Evolutionary conservation across 2,888 invertebrate species (phyloP), one percentile per base, ranked within the genome.

Genomic region (Acrocera orbiculus): DNA sequence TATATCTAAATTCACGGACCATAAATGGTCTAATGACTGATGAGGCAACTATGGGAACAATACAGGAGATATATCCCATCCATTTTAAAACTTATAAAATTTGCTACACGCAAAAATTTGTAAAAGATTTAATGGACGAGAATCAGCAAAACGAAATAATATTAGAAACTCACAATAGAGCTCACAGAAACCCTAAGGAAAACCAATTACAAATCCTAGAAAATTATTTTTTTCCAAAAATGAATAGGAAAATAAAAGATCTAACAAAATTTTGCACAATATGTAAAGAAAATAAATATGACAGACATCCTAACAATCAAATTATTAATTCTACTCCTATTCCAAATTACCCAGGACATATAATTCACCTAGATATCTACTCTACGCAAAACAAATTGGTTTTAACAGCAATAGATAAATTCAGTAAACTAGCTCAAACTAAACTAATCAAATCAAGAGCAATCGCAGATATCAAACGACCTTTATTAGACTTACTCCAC

Each of bases 171-270:
- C 33, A 23, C 35, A 23, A 22, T 40, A 34, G 23, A 42, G 9
- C 41, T 28, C 33, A 27, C 17, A 32, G 15, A 23, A 19, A 37
- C 23, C 19, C 30, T 7, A 32, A 20, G 19, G 42, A 44, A 30
- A 44, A 44, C 22, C 7, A 15, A 25, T n/a, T 37, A 41, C 30
- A 32, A 32, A 19, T 40, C 41, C 23, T 36, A 23, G 30, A 35
- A 34, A 30, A 36, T 11, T 39, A 28, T 20, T 40, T 34, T 23
- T 41, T 39, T 16, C 35, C 35, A 2, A 30, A 23, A 23, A 40
- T 36, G 32, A 17, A n/a, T 20, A 29, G 16, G 5, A 30, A 30
- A 30, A 30, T 30, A 19, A n/a, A 20, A 19, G 11, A 30, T 11
- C n/a, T 30, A 10, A 19, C 19, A 5, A 19, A 19, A 19, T 3